Percentiles rank a stretch among this genome's conserved stretches.
Evolutionary conservation across 2,797 vertebrate species (phyloP).

Genomic region (Falco naumanni): DNA sequence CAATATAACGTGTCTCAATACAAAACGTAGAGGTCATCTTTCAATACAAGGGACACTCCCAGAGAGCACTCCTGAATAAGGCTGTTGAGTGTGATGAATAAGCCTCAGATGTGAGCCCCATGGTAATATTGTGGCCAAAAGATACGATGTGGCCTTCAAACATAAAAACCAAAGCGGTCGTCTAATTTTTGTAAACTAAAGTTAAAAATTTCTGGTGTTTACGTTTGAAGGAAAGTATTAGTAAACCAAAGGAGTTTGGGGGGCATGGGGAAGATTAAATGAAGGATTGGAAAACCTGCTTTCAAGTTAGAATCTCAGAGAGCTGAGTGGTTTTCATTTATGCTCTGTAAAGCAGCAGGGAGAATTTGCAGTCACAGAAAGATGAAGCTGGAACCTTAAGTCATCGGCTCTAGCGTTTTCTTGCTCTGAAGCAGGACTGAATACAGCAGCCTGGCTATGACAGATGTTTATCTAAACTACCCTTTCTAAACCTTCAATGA

Average conservation of each 20-base stretch:
- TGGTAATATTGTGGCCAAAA: not conserved
- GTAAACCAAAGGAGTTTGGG: not conserved
- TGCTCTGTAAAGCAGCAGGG: not conserved
- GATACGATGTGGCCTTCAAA: not conserved
- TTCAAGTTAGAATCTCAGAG: not conserved
- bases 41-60: not conserved
- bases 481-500: not conserved
- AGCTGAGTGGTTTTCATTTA: not conserved
- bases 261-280: not conserved
- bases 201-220: not conserved
- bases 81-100: not conserved
- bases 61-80: not conserved
- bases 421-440: not conserved
- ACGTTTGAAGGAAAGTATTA: not conserved
- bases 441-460: not conserved
- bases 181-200: not conserved
- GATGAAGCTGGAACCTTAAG: not conserved
- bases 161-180: not conserved
- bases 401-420: not conserved
- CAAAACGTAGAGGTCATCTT: not conserved
- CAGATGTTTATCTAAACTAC: not conserved
- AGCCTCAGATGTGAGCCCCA: not conserved
- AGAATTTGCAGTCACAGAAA: not conserved
- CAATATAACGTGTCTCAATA: not conserved
- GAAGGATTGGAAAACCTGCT: not conserved